Percentiles rank a stretch among this genome's conserved stretches.
Conservation (phyloP, 2,888 invertebrate species). For the Drosophila setosimentum region DNA sequence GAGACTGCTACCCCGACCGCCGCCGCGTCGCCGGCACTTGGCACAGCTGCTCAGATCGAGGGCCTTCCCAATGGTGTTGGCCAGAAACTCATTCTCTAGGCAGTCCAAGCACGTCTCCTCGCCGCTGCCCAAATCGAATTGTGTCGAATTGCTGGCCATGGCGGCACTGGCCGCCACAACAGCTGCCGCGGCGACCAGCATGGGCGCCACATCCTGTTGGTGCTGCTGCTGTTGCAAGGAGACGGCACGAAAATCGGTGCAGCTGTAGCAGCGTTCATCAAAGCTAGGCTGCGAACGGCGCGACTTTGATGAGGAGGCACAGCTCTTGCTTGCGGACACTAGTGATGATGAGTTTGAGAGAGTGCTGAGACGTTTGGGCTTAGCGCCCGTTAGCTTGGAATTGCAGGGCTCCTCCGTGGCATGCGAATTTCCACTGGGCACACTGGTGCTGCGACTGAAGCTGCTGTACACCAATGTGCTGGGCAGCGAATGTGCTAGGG, state of each 20-base stretch:
- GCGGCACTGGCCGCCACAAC: slow-evolving; percentile 54
- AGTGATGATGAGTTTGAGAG: slow-evolving; percentile 77
- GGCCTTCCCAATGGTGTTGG: slow-evolving; percentile 83
- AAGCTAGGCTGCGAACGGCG: slow-evolving; percentile 78
- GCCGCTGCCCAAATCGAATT: slow-evolving; percentile 66
- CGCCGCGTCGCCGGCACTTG: slow-evolving; percentile 73
- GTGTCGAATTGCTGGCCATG: slow-evolving; percentile 57
- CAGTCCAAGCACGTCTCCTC: slow-evolving; percentile 84
- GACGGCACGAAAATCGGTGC: slow-evolving; percentile 78
- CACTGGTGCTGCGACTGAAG: slow-evolving; percentile 69
- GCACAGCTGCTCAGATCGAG: slow-evolving; percentile 80
- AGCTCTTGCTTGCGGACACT: slow-evolving; percentile 69
- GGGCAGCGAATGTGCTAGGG: slow-evolving; percentile 76
- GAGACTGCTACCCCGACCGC: slow-evolving; percentile 66
- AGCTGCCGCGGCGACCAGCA: slow-evolving; percentile 65
- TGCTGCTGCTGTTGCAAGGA: slow-evolving; percentile 34
- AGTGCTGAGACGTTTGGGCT: slow-evolving; percentile 82
- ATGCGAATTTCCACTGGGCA: slow-evolving; percentile 48
- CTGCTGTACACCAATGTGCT: slow-evolving; percentile 67
- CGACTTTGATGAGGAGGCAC: slow-evolving; percentile 69
- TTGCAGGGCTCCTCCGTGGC: slow-evolving; percentile 46
- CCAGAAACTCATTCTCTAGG: slow-evolving; percentile 84
- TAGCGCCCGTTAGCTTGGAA: slow-evolving; percentile 80
- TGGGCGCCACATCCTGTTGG: slow-evolving; percentile 53
- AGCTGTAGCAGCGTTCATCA: slow-evolving; percentile 82